Evolutionary conservation across 2,888 invertebrate species (phyloP).

Genomic region (Branchellion lobata): DNA sequence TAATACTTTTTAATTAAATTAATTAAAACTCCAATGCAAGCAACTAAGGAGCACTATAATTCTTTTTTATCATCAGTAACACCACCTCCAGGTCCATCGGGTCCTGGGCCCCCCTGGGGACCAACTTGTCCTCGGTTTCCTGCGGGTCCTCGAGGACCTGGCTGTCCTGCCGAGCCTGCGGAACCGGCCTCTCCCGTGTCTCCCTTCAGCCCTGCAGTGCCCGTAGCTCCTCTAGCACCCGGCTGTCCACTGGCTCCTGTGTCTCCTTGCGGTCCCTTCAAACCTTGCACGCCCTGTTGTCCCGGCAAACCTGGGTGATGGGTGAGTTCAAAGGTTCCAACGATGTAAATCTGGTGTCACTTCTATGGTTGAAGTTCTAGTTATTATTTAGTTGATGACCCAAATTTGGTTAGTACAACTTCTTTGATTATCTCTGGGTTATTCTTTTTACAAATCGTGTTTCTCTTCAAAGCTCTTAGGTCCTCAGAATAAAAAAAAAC

Average conservation of each 20-base stretch:
- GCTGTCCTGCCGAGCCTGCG: conserved; percentile 27
- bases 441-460: too few relatives aligned
- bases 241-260: conserved; percentile 43
- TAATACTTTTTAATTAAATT: too few relatives aligned
- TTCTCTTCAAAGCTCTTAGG: neutral
- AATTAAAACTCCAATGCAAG: too few relatives aligned
- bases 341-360: too few relatives aligned
- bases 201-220: conserved; percentile 45
- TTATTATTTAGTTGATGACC: too few relatives aligned
- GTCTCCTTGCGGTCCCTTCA: conserved; percentile 20
- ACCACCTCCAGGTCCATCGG: conserved; percentile 58
- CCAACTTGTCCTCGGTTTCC: conserved; percentile 43
- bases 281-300: neutral
- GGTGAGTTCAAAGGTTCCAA: too few relatives aligned
- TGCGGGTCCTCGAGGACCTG: conserved; percentile 30
- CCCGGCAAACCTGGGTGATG: too few relatives aligned
- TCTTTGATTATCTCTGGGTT: too few relatives aligned
- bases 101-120: conserved; percentile 41
- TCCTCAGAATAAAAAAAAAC: neutral
- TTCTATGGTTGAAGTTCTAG: too few relatives aligned
- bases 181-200: conserved; percentile 65
- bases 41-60: neutral
- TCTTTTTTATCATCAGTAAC: conserved; percentile 58
- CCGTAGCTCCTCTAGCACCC: conserved; percentile 45
- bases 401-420: too few relatives aligned